Base-by-base conservation (phyloP, 2,888 invertebrate species). In the Cheilosia variabilis region DNA sequence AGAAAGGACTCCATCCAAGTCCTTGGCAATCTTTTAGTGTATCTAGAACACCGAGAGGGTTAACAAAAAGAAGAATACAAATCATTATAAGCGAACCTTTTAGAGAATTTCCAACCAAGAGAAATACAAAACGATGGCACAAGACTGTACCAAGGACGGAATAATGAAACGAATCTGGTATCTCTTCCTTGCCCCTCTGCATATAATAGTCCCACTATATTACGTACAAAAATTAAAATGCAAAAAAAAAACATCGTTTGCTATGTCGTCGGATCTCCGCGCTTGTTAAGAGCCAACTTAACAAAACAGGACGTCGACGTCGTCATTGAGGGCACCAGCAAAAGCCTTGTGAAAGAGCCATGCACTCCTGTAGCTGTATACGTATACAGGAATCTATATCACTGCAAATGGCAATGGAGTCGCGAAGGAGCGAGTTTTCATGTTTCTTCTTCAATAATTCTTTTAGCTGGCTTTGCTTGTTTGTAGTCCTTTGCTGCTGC, bases 221-320 rank as follows among this genome's bases (percentile, higher is more conserved):
- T 9, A 15, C 17, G 47, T 19, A 47, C 47, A 17, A 47, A 47
- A 47, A 60, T 60, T 57, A 34, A 19, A 34, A 34, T 5, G 27
- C 50, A 19, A 19, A 13, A 50, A 6, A 19, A 19, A 3, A 13
- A 19, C 13, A 24, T 37, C 50, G 34, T 31, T 53, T 58, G 50
- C 62, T 71, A 37, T 50, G 52, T 68, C 19, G 19, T 43, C 50
- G 31, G 60, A 68, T 55, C 80, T 66, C 43, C 43, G 47, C 50
- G 69, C 76, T 81, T 81, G 76, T 81, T 69, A 81, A 75, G 76
- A 55, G 41, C 69, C 69, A 65, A 81, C 76, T 81, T 62, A 75
- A 75, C 62, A 81, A 69, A 75, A 76, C 76, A 76, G 75, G 81
- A 81, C 63, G 81, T 55, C 47, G 17, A 19, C 47, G 7, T 47